Evolutionary conservation across 2,113 vertebrate species (phyloP).

Genomic region (Okapia johnstoni): DNA sequence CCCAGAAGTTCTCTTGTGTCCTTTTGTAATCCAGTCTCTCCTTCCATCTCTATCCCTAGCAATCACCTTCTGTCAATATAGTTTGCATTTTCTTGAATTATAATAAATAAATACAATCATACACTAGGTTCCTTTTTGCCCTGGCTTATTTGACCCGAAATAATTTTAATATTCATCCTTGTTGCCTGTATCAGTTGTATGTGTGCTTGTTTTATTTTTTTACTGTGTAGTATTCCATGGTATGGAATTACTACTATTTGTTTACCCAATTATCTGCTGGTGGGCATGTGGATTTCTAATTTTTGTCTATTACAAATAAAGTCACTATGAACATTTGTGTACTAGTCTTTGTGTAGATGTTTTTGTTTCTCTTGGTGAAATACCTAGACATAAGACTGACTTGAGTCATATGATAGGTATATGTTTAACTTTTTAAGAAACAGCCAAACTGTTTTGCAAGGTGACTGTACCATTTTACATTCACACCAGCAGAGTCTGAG

Average conservation of each 20-base stretch:
- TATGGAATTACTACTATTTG: neutral
- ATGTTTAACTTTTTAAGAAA: neutral
- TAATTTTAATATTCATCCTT: neutral
- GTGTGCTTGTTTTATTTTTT: neutral
- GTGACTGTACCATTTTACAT: neutral
- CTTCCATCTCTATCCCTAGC: neutral
- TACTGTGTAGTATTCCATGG: neutral
- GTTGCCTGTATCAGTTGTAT: neutral
- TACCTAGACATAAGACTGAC: neutral
- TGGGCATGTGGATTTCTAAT: neutral
- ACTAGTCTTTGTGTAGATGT: neutral
- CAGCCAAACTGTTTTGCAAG: neutral
- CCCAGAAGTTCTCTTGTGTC: neutral
- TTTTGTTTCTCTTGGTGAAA: neutral
- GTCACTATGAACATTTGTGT: neutral
- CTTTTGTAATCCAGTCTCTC: neutral
- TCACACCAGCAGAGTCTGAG: neutral
- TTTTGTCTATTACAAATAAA: neutral
- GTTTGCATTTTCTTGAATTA: conserved; percentile 15
- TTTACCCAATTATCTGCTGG: neutral
- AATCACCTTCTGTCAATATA: neutral
- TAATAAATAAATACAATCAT: neutral
- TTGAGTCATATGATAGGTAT: neutral
- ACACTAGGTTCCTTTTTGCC: neutral
- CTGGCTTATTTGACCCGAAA: neutral